Percentiles rank a stretch among this genome's conserved stretches.
phyloP scores from a whole-genome alignment of 2,797 vertebrate genomes.

The Telmatherina bonti region DNA sequence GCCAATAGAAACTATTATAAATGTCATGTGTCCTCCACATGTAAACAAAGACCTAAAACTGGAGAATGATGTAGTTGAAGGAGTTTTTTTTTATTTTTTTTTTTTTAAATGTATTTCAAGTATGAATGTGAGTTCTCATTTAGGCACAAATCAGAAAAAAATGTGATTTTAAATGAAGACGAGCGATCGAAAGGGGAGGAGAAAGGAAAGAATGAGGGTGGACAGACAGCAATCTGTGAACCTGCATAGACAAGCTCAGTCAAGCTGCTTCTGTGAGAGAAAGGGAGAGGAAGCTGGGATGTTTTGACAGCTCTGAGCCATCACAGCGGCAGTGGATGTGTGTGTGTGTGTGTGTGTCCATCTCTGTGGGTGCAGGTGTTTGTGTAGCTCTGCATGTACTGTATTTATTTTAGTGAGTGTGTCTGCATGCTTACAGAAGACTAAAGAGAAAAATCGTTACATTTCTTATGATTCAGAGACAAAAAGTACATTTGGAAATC shows the following conservation, averaged over 20 bases:
- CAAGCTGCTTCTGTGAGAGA: slow-evolving; percentile 63
- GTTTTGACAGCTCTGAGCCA: slow-evolving; percentile 84
- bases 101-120: too few relatives aligned
- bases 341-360: slow-evolving; percentile 40
- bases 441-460: slow-evolving; percentile 63
- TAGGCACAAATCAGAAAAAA: neutral
- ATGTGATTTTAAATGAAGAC: slow-evolving; percentile 1
- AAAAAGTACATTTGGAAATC: slow-evolving; percentile 50
- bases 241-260: slow-evolving; percentile 74
- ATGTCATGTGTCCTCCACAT: too few relatives aligned
- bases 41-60: too few relatives aligned
- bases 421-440: slow-evolving; percentile 46
- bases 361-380: slow-evolving; percentile 52
- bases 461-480: slow-evolving; percentile 65
- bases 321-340: slow-evolving; percentile 76
- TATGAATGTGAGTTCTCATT: neutral
- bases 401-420: slow-evolving; percentile 47
- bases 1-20: too few relatives aligned
- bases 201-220: slow-evolving; percentile 44
- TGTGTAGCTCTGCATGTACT: slow-evolving; percentile 52
- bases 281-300: slow-evolving; percentile 64
- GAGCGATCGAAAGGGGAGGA: slow-evolving; percentile 1
- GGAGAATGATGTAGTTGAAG: too few relatives aligned
- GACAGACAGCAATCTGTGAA: slow-evolving; percentile 70
- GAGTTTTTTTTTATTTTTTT: too few relatives aligned